Evolutionary conservation across 2,888 invertebrate species (phyloP).

Genomic region (Apeira syringaria): DNA sequence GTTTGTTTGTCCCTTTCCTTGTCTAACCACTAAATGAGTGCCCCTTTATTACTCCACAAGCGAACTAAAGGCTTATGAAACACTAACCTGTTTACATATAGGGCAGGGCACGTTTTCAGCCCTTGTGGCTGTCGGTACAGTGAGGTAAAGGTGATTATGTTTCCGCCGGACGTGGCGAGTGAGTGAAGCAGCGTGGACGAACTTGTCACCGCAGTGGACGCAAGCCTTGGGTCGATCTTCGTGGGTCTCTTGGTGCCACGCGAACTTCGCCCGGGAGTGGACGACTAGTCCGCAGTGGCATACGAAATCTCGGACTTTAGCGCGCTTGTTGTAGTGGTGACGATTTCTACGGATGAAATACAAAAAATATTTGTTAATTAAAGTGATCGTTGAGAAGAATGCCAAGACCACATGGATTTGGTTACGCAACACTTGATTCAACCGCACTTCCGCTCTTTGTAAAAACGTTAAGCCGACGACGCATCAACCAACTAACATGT

Average conservation of each 20-base stretch:
- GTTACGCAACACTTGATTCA: too few species aligned
- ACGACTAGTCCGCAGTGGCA: conserved; percentile 92
- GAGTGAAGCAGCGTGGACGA: conserved; percentile 92
- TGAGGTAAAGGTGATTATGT: conserved; percentile 89
- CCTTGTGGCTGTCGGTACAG: conserved; percentile 84
- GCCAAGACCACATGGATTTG: too few species aligned
- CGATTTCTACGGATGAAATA: too few species aligned
- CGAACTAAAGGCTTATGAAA: too few species aligned
- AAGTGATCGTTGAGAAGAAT: too few species aligned
- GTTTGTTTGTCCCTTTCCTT: too few species aligned
- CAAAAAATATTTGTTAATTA: too few species aligned
- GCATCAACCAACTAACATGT: too few species aligned
- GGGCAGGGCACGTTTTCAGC: conserved; percentile 90
- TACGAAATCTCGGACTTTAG: conserved; percentile 87
- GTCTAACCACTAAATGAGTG: too few species aligned
- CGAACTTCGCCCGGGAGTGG: conserved; percentile 92
- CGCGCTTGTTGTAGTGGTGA: conserved; percentile 89
- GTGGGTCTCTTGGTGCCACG: conserved; percentile 94
- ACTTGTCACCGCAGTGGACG: conserved; percentile 93
- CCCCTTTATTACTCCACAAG: too few species aligned
- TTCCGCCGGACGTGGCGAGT: conserved; percentile 92
- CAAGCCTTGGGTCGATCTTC: conserved; percentile 92
- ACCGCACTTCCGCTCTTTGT: too few species aligned
- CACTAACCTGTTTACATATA: conserved; percentile 85
- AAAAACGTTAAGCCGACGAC: too few species aligned